Base-by-base conservation (phyloP, 2,797 vertebrate species). In the Phataginus tricuspis region DNA sequence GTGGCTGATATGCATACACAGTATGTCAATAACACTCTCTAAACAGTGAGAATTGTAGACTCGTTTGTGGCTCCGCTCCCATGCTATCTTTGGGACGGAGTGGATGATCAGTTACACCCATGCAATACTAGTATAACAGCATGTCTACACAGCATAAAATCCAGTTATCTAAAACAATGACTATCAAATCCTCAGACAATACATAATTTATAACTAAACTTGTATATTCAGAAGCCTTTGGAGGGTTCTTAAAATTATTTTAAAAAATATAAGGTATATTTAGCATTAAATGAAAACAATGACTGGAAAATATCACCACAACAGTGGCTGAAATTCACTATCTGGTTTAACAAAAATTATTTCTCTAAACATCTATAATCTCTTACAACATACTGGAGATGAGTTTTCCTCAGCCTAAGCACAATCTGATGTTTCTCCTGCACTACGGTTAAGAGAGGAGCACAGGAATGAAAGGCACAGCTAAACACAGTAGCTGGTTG, bases 221-320 rank as follows among this genome's bases (percentile, higher is more conserved):
- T 74, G 89, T 91, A 96, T 74, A 97, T 61, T 9, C 9, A 4
- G 79, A 97, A 98, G 96, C 95, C 95, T 96, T 82, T 97, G 96
- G 84, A 97, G 93, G 79, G 37, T 97, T 96, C 90, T 97, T 97
- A 98, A 97, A 97, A 98, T 97, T 91, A 80, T 49, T 96, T 88
- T 57, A 27, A 86, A 97, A 98, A 96, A 91, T 68, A 74, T 90
- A 97, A 98, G 98, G 42, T 63, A 86, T 92, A 90, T 97, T 98
- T 84, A 98, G 96, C 96, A 93, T 93, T 93, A 97, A 96, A 96
- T 95, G 68, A 98, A 98, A 97, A 97, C 93, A 89, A 86, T 12
- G 69, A 92, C 90, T 97, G 92, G 0, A 0, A 89, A 90, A 77
- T 77, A 97, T 90, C 97, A 98, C 97, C 77, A 78, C 18, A 59